Evolutionary conservation across 2,113 vertebrate species (phyloP).

Genomic region (Albula goreensis): DNA sequence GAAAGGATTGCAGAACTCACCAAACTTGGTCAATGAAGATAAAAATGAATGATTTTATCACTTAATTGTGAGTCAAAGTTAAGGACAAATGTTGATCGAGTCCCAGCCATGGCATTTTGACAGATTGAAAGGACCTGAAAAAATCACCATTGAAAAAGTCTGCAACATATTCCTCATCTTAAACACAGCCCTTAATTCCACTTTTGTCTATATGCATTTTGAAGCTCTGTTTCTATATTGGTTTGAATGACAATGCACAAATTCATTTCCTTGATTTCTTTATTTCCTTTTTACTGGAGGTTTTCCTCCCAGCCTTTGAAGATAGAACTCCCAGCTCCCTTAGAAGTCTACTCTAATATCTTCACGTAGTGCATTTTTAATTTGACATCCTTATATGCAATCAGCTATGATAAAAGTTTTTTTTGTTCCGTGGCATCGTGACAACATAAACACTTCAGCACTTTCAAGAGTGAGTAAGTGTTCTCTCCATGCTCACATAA

Average conservation of each 20-base stretch:
- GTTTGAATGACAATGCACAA: not conserved
- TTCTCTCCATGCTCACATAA: not conserved
- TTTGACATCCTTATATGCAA: conserved; percentile 10
- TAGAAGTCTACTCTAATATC: not conserved
- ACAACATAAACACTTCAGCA: not conserved
- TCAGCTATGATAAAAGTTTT: not conserved
- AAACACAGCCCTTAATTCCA: not conserved
- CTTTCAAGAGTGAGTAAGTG: not conserved
- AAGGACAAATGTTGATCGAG: too few relatives aligned
- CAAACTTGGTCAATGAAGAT: too few relatives aligned
- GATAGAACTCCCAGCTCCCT: not conserved
- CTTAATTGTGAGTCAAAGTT: too few relatives aligned
- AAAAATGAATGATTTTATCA: too few relatives aligned
- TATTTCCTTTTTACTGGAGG: not conserved
- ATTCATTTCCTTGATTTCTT: not conserved
- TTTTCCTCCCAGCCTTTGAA: not conserved
- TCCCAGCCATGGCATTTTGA: too few relatives aligned
- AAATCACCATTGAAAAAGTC: too few relatives aligned
- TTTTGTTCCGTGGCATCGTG: not conserved
- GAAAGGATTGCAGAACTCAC: too few relatives aligned
- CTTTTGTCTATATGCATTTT: not conserved
- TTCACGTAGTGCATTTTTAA: not conserved
- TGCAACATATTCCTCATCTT: too few relatives aligned
- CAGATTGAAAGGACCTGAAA: too few relatives aligned
- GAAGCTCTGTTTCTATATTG: not conserved